A percentile compares a stretch with the other conserved stretches of the same genome.
Conservation (phyloP, 2,113 vertebrate species). For the Eonycteris spelaea region DNA sequence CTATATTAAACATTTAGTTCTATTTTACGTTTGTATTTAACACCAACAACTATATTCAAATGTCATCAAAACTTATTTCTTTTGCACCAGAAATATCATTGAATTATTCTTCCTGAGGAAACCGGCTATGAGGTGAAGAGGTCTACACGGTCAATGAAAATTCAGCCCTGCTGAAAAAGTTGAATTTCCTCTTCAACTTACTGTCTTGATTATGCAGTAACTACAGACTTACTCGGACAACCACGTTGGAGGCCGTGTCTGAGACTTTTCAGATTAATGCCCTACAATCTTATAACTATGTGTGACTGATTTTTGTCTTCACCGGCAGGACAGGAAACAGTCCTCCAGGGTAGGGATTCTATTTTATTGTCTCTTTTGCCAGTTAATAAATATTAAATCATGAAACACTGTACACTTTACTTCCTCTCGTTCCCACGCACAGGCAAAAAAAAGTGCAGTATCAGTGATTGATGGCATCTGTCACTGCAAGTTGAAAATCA, state of each 20-base stretch:
- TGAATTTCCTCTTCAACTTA: neutral
- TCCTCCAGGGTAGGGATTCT: neutral
- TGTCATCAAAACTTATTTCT: neutral
- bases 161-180: neutral
- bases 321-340: neutral
- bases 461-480: neutral
- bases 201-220: neutral
- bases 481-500: neutral
- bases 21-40: neutral
- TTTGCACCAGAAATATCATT: neutral
- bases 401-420: neutral
- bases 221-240: neutral
- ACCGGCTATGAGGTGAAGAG: fast-evolving
- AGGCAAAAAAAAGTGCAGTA: neutral
- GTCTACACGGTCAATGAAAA: neutral
- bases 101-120: neutral
- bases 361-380: neutral
- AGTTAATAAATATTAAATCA: neutral
- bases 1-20: neutral
- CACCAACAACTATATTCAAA: neutral
- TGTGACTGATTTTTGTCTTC: neutral
- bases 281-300: neutral
- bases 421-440: neutral
- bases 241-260: neutral
- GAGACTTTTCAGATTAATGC: neutral